Conservation (phyloP, 2,797 vertebrate species). For the Oophaga sylvatica region DNA sequence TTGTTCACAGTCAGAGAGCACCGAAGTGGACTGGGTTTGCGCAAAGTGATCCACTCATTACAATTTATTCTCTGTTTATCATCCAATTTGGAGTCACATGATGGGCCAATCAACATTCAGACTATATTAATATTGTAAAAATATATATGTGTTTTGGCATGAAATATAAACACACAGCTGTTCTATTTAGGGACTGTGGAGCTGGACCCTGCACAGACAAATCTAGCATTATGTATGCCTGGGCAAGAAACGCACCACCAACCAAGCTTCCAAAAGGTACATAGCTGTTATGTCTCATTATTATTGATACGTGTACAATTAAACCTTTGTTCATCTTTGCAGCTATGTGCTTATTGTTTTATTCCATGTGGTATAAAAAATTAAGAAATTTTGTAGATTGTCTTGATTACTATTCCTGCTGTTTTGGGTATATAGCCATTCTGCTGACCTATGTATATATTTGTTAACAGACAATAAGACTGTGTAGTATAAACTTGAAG, state of each 20-base stretch:
- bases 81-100: too few species aligned
- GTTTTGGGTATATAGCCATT: neutral
- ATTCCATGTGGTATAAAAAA: neutral
- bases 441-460: too few species aligned
- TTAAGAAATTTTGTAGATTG: neutral
- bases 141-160: neutral
- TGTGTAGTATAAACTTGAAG: neutral
- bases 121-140: neutral
- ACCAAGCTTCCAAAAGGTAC: slow-evolving; percentile 92
- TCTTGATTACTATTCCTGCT: neutral
- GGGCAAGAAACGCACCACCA: slow-evolving; percentile 93
- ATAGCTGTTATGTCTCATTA: neutral
- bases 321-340: neutral
- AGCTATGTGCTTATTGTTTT: neutral
- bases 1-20: too few species aligned
- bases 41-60: too few species aligned
- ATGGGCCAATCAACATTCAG: too few species aligned
- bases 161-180: neutral
- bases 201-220: slow-evolving; percentile 88
- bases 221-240: slow-evolving; percentile 92
- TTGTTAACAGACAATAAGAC: too few species aligned
- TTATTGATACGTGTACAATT: neutral
- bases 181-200: slow-evolving; percentile 87
- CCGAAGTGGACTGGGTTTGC: too few species aligned
- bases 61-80: too few species aligned